Evolutionary conservation across 2,888 invertebrate species (phyloP).

Genomic region (Theretra japonica): DNA sequence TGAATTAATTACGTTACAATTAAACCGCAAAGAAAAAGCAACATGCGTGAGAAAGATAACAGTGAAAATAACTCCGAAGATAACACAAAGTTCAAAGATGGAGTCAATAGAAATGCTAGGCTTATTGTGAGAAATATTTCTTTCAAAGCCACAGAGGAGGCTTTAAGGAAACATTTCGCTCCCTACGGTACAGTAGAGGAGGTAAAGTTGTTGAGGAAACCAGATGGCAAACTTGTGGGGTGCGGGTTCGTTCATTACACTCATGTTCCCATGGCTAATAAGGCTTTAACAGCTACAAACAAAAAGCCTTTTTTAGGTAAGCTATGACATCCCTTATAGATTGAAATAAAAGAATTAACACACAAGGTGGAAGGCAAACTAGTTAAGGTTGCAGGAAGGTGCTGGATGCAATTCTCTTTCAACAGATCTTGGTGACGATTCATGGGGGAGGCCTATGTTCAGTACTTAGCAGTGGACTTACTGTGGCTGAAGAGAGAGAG

Average conservation of each 20-base stretch:
- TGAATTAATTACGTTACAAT: background rate
- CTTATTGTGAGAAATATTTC: conserved; percentile 88
- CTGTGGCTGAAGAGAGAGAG: too few species aligned
- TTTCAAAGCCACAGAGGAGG: conserved; percentile 89
- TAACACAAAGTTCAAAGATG: conserved; percentile 61
- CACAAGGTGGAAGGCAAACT: too few species aligned
- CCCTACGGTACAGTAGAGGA: conserved; percentile 91
- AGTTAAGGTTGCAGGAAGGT: too few species aligned
- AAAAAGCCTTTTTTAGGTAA: conserved; percentile 87
- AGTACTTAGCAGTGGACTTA: too few species aligned
- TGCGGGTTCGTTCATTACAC: conserved; percentile 96
- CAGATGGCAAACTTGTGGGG: conserved; percentile 91
- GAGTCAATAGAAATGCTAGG: conserved; percentile 80
- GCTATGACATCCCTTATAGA: conserved; percentile 1
- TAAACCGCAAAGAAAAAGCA: background rate
- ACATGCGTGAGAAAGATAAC: conserved; percentile 40
- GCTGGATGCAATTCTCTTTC: too few species aligned
- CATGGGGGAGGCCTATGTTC: too few species aligned
- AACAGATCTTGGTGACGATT: too few species aligned
- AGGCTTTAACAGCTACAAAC: conserved; percentile 89
- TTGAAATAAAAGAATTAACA: too few species aligned
- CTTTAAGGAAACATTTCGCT: conserved; percentile 88
- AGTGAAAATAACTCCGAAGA: conserved; percentile 48
- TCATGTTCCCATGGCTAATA: conserved; percentile 90
- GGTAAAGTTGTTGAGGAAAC: conserved; percentile 88